Evolutionary conservation across 2,888 invertebrate genomes (phyloP).

Genomic region (Ligdia adustata): DNA sequence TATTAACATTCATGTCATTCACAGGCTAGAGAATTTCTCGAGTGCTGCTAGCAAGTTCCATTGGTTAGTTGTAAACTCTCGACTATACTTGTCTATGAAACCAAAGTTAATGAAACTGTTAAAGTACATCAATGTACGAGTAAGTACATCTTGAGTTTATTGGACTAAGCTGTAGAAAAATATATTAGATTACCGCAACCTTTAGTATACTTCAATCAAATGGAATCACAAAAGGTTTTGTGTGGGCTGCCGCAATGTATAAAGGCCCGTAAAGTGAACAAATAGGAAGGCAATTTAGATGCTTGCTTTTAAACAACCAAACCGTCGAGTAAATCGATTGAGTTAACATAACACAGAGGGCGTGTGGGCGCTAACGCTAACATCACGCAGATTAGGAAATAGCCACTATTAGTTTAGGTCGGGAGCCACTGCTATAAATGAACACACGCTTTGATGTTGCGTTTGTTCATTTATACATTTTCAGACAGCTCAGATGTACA

Average conservation of each 20-base stretch:
- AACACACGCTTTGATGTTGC: background rate
- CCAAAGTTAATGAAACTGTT: too few species aligned
- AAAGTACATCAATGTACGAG: too few species aligned
- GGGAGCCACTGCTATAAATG: background rate
- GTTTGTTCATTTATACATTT: too few species aligned
- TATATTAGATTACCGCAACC: slow-evolving; percentile 5
- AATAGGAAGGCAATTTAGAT: slow-evolving; percentile 24
- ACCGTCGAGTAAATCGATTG: slow-evolving; percentile 14
- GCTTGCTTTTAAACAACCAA: slow-evolving; percentile 15
- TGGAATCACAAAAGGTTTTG: slow-evolving; percentile 12
- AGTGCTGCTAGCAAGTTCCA: too few species aligned
- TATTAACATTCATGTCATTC: too few species aligned
- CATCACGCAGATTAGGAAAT: slow-evolving; percentile 18
- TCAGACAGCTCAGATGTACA: background rate
- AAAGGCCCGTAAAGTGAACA: slow-evolving; percentile 15
- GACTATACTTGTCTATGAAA: too few species aligned
- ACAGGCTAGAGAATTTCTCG: too few species aligned
- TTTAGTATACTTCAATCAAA: background rate
- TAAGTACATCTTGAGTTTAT: too few species aligned
- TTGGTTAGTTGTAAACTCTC: too few species aligned
- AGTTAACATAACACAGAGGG: slow-evolving; percentile 14
- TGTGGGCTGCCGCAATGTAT: slow-evolving; percentile 11
- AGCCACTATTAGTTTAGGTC: background rate
- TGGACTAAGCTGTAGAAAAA: too few species aligned
- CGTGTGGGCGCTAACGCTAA: slow-evolving; percentile 23